These are phyloP conservation scores for Nematostella vectensis DNA, from an alignment of 92 coral and sea anemone species.

Conservation along the genomic window DNA sequence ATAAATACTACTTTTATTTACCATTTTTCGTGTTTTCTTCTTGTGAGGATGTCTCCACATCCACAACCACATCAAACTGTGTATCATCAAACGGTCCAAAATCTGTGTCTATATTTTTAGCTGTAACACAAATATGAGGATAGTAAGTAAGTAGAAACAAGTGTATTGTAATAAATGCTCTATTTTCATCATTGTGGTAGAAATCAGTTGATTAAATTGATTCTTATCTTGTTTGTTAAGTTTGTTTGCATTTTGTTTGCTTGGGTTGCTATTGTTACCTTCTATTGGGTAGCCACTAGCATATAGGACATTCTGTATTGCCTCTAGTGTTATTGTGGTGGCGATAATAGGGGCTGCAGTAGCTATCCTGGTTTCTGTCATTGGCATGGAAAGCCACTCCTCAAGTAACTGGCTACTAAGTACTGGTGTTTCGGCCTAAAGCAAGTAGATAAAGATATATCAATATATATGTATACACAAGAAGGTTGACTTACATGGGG, in stretches of 20 bases:
- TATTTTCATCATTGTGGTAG: no score
- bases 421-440: background rate
- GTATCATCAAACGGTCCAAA: conserved; percentile 96
- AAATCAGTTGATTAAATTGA: no score
- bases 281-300: conserved; percentile 68
- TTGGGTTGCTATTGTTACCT: no score
- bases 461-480: background rate
- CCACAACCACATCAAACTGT: conserved; percentile 88
- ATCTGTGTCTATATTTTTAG: conserved; percentile 29
- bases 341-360: conserved; percentile 90
- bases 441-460: background rate
- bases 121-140: conserved; percentile 37
- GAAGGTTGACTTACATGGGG: background rate
- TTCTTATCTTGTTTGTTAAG: no score
- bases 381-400: conserved; percentile 31
- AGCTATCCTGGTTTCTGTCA: conserved; percentile 32
- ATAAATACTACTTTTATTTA: no score
- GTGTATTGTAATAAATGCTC: no score
- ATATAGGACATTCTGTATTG: conserved; percentile 75
- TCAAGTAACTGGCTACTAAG: conserved; percentile 1
- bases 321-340: conserved; percentile 83
- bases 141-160: no score
- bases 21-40: conserved; percentile 18
- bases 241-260: no score
- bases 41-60: conserved; percentile 75